Percentiles rank a stretch among this genome's conserved stretches.
Evolutionary conservation across 2,113 vertebrate species (phyloP).

Genomic region (Pelecanoides urinatrix): DNA sequence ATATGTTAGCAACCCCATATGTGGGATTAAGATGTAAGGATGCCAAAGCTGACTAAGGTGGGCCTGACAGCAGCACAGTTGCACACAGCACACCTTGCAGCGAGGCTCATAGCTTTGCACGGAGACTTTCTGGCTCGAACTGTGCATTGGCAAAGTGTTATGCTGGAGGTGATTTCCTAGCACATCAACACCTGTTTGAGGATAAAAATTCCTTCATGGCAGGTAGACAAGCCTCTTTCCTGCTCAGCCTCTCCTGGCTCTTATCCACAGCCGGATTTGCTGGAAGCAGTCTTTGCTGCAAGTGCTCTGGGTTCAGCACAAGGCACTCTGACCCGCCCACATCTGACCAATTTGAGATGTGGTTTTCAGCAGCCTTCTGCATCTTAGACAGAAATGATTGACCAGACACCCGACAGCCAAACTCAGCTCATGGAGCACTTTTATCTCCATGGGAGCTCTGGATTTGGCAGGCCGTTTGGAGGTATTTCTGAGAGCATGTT

Average conservation of each 20-base stretch:
- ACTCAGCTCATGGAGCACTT: background rate
- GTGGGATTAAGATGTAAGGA: background rate
- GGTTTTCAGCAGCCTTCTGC: background rate
- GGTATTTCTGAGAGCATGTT: background rate
- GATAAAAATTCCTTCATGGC: background rate
- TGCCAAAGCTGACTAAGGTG: background rate
- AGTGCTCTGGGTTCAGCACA: background rate
- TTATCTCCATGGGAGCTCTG: background rate
- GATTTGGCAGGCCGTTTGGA: background rate
- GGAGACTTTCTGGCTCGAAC: background rate
- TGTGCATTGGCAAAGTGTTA: background rate
- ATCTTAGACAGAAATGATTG: background rate
- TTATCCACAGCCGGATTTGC: background rate
- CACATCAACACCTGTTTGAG: background rate
- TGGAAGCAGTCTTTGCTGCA: background rate
- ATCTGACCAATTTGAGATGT: background rate
- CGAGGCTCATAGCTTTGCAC: background rate
- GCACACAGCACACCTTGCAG: background rate
- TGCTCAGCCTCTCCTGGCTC: background rate
- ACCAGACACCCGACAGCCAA: background rate
- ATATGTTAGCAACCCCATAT: background rate
- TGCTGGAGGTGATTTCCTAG: background rate
- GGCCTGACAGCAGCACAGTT: background rate
- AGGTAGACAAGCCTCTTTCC: background rate
- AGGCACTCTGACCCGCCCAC: background rate